phyloP scores from a whole-genome alignment of 1,140 invertebrate genomes.

The Nasonia vitripennis region DNA sequence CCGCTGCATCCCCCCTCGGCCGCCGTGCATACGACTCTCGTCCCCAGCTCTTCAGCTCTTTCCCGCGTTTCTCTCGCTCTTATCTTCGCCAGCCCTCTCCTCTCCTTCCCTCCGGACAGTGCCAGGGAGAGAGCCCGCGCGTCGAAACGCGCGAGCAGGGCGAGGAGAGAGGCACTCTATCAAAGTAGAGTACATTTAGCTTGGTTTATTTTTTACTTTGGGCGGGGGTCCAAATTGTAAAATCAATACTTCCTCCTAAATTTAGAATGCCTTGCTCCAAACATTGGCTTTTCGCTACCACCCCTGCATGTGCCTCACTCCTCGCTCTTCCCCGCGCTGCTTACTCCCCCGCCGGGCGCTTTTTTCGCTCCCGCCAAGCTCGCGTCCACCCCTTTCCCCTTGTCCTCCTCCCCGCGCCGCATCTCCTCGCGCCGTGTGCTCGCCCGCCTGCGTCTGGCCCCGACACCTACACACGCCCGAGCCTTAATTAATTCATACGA shows the following conservation, averaged over 20 bases:
- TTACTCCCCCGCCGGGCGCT: not conserved
- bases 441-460: not conserved
- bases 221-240: constrained; percentile 74
- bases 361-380: not conserved
- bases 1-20: constrained; percentile 28
- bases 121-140: constrained; percentile 52
- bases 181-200: constrained; percentile 74
- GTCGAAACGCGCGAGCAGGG: constrained; percentile 69
- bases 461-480: not conserved
- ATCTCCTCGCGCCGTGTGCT: not conserved
- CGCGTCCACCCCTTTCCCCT: not conserved
- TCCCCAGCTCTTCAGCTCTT: not conserved
- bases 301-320: not conserved
- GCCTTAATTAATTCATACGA: not conserved
- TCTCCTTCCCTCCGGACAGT: not conserved
- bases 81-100: not conserved
- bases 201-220: constrained; percentile 75
- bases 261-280: constrained; percentile 64
- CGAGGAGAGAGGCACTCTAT: constrained; percentile 69
- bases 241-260: constrained; percentile 75
- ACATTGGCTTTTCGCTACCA: constrained; percentile 52
- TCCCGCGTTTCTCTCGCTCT: not conserved
- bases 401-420: not conserved
- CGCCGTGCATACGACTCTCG: not conserved
- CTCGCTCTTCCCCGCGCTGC: no score